Evolutionary conservation across 2,113 vertebrate species (phyloP), one percentile per base, ranked within the genome.

Genomic region (Syrrhaptes paradoxus): DNA sequence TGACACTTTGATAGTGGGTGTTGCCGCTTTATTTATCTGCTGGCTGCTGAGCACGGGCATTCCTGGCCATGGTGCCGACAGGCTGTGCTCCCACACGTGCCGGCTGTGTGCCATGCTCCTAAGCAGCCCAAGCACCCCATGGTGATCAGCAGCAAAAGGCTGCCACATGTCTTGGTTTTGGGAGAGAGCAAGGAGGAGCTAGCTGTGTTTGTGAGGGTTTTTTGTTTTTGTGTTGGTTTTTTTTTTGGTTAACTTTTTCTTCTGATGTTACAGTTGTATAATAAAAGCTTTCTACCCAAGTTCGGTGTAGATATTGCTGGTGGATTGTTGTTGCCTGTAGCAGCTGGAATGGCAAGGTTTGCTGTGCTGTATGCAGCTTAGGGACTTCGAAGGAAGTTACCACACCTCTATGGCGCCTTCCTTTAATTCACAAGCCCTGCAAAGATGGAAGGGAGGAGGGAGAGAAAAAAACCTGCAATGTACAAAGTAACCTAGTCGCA

Each of bases 251-350:
- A 75, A 34, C 52, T 45, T 87, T 85, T 68, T 78, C 55, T 13
- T 52, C 29, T 7, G 3, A 17, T 91, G 85, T 89, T 91, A 76
- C 54, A 82, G 63, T n/a, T 81, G 72, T 93, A 88, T 93, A 85
- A 96, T 93, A 90, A 96, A 95, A 92, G 83, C 79, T 94, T 94
- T 84, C 92, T 43, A 65, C 49, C 65, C 21, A 52, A 63, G 78
- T 59, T 91, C 2, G 0, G 75, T 55, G 59, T 79, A 84, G 95
- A 87, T 94, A 84, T 95, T 91, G 87, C 72, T 95, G 82, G 83
- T 90, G 87, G 87, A 94, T 95, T 95, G 93, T 67, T 96, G 87
- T 93, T 95, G 95, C 95, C 95, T 80, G 65, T 94, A 93, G 95
- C 96, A 75, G 92, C 75, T 0, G 4, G 57, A 70, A 17, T 79